Conservation (phyloP, 2,888 invertebrate genomes). For the Leistus spinibarbis region DNA sequence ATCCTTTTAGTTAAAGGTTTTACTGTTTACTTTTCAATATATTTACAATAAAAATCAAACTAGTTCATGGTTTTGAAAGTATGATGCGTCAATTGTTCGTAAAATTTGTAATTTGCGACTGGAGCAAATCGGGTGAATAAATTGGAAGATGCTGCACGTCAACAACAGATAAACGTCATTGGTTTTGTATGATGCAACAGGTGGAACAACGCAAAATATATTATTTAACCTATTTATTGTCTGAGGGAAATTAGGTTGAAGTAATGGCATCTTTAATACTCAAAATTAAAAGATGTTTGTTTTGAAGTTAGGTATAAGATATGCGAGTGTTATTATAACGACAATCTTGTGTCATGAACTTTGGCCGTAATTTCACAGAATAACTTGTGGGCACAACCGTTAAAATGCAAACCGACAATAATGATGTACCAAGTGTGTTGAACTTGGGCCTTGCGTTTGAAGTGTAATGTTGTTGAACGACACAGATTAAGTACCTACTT, state of each 20-base stretch:
- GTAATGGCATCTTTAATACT: no score
- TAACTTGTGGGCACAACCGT: background rate
- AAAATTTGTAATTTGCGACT: background rate
- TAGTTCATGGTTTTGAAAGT: background rate
- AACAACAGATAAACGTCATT: background rate
- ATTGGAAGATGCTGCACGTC: background rate
- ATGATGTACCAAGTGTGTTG: background rate
- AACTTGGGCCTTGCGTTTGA: background rate
- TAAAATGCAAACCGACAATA: background rate
- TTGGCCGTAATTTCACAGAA: background rate
- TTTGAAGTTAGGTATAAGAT: no score
- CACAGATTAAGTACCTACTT: background rate
- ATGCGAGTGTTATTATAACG: background rate
- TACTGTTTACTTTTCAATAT: background rate
- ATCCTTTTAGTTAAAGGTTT: background rate
- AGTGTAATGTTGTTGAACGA: background rate
- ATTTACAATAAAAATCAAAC: background rate
- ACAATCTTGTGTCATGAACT: background rate
- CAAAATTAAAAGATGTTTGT: no score
- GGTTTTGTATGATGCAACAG: no score
- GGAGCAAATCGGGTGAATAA: background rate
- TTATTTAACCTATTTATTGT: no score
- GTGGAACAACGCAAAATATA: background rate
- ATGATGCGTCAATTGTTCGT: background rate
- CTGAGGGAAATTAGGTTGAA: no score